Conservation (phyloP, 2,113 vertebrate species). For the Cyanoramphus novaezelandiae region DNA sequence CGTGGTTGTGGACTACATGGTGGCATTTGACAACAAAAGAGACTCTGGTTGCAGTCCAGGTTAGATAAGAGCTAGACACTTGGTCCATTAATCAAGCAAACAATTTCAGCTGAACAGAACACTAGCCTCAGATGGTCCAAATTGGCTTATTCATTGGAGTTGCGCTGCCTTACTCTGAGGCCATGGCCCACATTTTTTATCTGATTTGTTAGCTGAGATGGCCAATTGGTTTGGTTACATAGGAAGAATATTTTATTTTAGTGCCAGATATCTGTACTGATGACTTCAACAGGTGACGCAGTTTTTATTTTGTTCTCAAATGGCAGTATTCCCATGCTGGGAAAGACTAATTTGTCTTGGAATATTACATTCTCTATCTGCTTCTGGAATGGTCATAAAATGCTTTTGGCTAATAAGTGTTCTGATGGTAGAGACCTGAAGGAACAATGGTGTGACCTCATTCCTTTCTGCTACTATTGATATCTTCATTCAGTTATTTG, state of each 20-base stretch:
- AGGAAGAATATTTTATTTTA: background rate
- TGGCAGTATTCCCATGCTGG: background rate
- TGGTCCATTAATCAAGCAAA: conserved; percentile 51
- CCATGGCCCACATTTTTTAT: background rate
- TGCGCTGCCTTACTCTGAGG: background rate
- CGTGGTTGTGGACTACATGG: background rate
- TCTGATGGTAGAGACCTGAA: background rate
- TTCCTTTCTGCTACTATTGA: background rate
- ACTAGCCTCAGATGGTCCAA: conserved; percentile 2
- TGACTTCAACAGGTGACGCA: background rate
- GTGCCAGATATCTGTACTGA: background rate
- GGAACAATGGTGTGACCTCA: background rate
- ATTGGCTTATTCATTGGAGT: background rate
- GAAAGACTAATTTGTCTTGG: background rate
- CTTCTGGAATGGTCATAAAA: background rate
- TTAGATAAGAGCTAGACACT: conserved; percentile 31
- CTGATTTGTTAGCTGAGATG: background rate
- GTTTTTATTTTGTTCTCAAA: background rate
- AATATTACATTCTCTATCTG: background rate
- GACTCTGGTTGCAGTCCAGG: background rate
- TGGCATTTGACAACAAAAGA: background rate
- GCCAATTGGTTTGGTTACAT: background rate
- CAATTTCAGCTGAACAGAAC: conserved; percentile 12
- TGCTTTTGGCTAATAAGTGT: background rate
- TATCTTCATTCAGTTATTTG: background rate